Evolutionary conservation across 2,888 invertebrate species (phyloP).

Genomic region (Malthinus seriepunctatus): DNA sequence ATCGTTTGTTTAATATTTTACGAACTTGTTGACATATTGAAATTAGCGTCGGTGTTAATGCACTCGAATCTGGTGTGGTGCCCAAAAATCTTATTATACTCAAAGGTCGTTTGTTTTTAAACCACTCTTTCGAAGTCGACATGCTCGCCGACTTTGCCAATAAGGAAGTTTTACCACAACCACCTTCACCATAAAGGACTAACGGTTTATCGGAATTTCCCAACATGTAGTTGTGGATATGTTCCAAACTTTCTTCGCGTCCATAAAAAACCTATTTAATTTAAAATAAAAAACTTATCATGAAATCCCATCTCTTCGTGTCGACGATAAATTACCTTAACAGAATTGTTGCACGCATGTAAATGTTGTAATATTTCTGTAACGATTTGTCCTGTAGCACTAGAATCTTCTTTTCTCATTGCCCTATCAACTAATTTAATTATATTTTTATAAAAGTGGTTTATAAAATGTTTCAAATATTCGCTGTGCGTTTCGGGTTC

Average conservation of each 20-base stretch:
- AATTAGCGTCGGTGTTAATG: slow-evolving; percentile 89
- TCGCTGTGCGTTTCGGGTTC: slow-evolving; percentile 92
- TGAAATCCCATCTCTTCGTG: background rate
- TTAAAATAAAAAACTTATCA: background rate
- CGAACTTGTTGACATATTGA: slow-evolving; percentile 92
- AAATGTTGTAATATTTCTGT: slow-evolving; percentile 94
- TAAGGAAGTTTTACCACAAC: slow-evolving; percentile 96
- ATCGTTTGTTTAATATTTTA: slow-evolving; percentile 1
- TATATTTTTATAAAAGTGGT: slow-evolving; percentile 92
- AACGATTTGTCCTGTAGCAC: slow-evolving; percentile 90
- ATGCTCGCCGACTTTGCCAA: slow-evolving; percentile 89
- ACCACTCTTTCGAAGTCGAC: slow-evolving; percentile 72
- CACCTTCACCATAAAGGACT: slow-evolving; percentile 93
- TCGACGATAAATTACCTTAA: slow-evolving; percentile 64
- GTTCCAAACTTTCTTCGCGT: slow-evolving; percentile 80
- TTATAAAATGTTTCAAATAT: slow-evolving; percentile 91
- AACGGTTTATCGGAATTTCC: slow-evolving; percentile 85
- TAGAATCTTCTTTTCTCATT: slow-evolving; percentile 94
- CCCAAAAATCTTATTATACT: slow-evolving; percentile 92
- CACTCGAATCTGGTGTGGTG: slow-evolving; percentile 96
- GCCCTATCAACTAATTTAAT: slow-evolving; percentile 90
- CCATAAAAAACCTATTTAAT: slow-evolving; percentile 81
- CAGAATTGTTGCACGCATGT: slow-evolving; percentile 93
- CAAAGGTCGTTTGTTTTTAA: slow-evolving; percentile 75
- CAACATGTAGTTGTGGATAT: slow-evolving; percentile 81